Conservation (phyloP, 2,888 invertebrate genomes). For the Xanthorhoe designata region DNA sequence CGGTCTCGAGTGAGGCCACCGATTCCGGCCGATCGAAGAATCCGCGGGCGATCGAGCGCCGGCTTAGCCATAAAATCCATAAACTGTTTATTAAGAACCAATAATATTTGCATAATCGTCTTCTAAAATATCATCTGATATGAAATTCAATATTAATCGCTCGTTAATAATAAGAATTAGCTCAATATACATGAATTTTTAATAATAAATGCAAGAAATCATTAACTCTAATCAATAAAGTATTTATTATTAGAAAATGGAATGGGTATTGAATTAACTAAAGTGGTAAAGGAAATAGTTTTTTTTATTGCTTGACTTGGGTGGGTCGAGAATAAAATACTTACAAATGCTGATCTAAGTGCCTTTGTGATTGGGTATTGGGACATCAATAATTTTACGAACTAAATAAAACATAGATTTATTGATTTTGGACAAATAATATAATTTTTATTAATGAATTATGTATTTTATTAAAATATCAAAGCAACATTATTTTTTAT, state of each 20-base stretch:
- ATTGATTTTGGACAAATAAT: slow-evolving; percentile 31
- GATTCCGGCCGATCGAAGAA: slow-evolving; percentile 20
- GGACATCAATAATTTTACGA: slow-evolving; percentile 36
- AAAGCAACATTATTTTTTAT: background rate
- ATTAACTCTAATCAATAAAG: slow-evolving; percentile 71
- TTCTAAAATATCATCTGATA: slow-evolving; percentile 72
- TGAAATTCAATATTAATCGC: slow-evolving; percentile 81
- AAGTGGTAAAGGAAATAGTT: slow-evolving; percentile 61
- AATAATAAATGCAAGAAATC: slow-evolving; percentile 68
- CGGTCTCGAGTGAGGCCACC: slow-evolving; percentile 6
- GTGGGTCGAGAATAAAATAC: slow-evolving; percentile 51
- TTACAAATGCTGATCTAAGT: slow-evolving; percentile 27
- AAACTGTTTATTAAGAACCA: slow-evolving; percentile 82
- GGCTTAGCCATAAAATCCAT: slow-evolving; percentile 67
- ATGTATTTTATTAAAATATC: slow-evolving; percentile 19
- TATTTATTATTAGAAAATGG: slow-evolving; percentile 60
- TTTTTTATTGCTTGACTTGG: slow-evolving; percentile 54
- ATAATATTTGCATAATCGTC: slow-evolving; percentile 83
- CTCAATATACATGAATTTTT: slow-evolving; percentile 68
- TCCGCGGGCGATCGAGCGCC: slow-evolving; percentile 57
- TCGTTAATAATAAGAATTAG: slow-evolving; percentile 78
- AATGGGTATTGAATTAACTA: slow-evolving; percentile 59
- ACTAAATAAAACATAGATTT: slow-evolving; percentile 34
- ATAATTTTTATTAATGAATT: slow-evolving; percentile 28
- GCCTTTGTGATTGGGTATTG: slow-evolving; percentile 33